Evolutionary conservation across 2,888 invertebrate species (phyloP), one percentile per base, ranked within the genome.

Genomic region (Apocheima hispidaria): DNA sequence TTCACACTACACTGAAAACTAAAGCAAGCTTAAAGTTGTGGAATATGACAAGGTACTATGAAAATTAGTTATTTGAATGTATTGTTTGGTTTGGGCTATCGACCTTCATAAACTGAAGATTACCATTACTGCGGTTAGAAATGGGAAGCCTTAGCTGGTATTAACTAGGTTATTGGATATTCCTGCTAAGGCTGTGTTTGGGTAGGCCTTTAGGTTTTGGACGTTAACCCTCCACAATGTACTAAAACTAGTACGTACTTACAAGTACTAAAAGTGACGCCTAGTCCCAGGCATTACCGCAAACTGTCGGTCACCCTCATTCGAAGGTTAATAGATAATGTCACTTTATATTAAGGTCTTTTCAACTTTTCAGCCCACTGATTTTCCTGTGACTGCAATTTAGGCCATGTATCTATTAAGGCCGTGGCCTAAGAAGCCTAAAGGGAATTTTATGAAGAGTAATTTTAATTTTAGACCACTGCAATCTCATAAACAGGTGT

Each of bases 81-180:
- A 48, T 41, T 44, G 55, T 54, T 54, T 54, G 49, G 20, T 44
- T 41, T 36, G 40, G 55, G 41, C 23, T 55, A 41, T 33, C 7
- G 30, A 38, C 61, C 61, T 52, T 62, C 46, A 48, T 57, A 56
- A 52, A 56, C 52, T 40, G 52, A 51, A 56, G 56, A 56, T 62
- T 57, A 53, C 56, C 40, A 48, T 52, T 56, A 26, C 50, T 44
- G 54, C 28, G 44, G 51, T 28, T 46, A 26, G 20, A 40, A 51
- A 41, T 43, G 28, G 36, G 23, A 43, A 40, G 43, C 33, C 40
- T 51, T 35, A 49, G 51, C 16, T 18, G 21, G 33, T 30, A 49
- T 20, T 52, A 56, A 51, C 14, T 33, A 20, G 41, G 55, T 26
- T 56, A 61, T 61, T 61, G 61, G 46, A 35, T 23, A 7, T 54